These are phyloP conservation scores for Tragelaphus strepsiceros DNA, from an alignment of 2,113 vertebrate species.

Conservation along the genomic window DNA sequence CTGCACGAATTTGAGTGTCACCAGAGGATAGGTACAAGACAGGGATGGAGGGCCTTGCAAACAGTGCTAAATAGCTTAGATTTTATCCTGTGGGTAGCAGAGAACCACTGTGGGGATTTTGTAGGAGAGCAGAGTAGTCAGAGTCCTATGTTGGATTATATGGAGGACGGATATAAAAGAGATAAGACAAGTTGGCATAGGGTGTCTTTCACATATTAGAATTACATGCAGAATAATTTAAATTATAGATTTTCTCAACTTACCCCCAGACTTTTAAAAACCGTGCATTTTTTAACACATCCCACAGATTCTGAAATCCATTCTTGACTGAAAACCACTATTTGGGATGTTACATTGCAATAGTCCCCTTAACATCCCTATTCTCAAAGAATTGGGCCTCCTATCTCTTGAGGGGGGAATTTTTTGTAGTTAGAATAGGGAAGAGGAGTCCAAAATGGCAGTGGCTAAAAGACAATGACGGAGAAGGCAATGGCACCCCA, in stretches of 20 bases:
- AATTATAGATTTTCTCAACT: neutral
- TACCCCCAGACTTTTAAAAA: neutral
- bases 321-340: neutral
- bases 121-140: neutral
- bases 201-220: neutral
- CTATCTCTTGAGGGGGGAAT: too few relatives aligned
- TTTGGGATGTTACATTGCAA: neutral
- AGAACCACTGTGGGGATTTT: neutral
- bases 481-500: too few relatives aligned
- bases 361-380: too few relatives aligned
- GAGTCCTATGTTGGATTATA: neutral
- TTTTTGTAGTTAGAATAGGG: too few relatives aligned
- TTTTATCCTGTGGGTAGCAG: neutral
- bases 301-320: neutral
- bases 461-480: too few relatives aligned
- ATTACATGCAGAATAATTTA: neutral
- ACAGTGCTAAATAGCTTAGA: too few relatives aligned
- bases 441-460: too few relatives aligned
- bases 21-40: neutral
- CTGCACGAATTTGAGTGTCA: neutral
- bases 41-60: neutral
- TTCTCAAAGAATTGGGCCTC: too few relatives aligned
- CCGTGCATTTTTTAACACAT: neutral
- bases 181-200: neutral
- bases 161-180: neutral